phyloP scores from a whole-genome alignment of 2,113 vertebrate genomes.

The Laterallus jamaicensis region DNA sequence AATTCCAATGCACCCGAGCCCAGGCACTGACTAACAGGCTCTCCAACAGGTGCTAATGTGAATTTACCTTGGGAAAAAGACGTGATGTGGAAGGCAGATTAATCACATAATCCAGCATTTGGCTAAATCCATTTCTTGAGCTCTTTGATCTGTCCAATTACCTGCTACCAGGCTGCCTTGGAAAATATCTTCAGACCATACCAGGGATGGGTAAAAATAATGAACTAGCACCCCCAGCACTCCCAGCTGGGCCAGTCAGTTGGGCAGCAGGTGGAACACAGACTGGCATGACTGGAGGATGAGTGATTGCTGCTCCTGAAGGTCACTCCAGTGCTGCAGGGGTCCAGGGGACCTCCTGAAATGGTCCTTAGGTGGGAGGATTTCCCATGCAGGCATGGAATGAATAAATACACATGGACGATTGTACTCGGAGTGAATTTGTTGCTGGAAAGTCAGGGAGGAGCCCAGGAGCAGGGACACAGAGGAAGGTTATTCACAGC shows the following conservation, averaged over 20 bases:
- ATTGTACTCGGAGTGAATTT: background rate
- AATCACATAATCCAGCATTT: constrained; percentile 21
- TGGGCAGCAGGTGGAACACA: background rate
- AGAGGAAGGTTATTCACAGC: background rate
- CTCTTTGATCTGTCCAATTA: background rate
- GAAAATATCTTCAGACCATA: background rate
- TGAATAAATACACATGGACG: background rate
- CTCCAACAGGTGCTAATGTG: constrained; percentile 1
- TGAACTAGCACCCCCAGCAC: background rate
- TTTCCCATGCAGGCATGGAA: background rate
- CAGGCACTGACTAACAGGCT: constrained; percentile 1
- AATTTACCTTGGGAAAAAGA: constrained; percentile 34
- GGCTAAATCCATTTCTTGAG: background rate
- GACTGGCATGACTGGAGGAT: background rate
- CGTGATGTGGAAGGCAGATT: background rate
- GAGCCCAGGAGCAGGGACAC: background rate
- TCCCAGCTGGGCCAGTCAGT: background rate
- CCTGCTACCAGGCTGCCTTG: background rate
- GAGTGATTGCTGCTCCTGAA: background rate
- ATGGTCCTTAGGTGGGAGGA: too few species aligned
- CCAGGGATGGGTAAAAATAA: background rate
- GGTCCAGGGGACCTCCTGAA: background rate
- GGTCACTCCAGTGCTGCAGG: background rate
- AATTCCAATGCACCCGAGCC: background rate
- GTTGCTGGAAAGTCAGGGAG: background rate